phyloP scores from a whole-genome alignment of 1,140 invertebrate species.

The Temnothorax longispinosus region DNA sequence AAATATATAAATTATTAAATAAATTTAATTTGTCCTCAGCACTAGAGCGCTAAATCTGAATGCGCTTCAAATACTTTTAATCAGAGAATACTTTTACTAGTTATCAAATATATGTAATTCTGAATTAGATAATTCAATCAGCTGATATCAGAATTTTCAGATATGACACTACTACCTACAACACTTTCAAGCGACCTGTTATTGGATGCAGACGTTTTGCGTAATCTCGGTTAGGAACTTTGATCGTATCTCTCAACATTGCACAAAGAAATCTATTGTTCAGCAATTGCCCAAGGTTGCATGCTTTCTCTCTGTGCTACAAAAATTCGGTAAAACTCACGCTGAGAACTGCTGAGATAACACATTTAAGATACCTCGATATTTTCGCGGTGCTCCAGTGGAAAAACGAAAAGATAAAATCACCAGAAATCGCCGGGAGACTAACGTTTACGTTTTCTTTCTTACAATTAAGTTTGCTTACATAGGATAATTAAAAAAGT shows the following conservation, averaged over 20 bases:
- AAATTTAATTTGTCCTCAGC: not conserved
- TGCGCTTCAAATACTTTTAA: not conserved
- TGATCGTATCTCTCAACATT: conserved; percentile 22
- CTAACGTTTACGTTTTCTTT: not conserved
- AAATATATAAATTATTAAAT: not conserved
- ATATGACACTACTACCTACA: not conserved
- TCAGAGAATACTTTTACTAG: not conserved
- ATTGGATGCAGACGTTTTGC: conserved; percentile 19
- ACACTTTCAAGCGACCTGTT: conserved; percentile 40
- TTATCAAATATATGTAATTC: not conserved
- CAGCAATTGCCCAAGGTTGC: conserved; percentile 50
- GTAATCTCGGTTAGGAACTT: conserved; percentile 44
- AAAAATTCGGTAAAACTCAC: conserved; percentile 37
- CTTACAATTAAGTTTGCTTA: not conserved
- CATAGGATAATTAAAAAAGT: not conserved
- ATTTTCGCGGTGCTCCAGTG: not conserved
- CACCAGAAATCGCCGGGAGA: not conserved
- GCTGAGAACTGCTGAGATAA: conserved; percentile 16
- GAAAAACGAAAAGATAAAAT: not conserved
- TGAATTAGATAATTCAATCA: conserved; percentile 7
- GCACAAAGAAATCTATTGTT: conserved; percentile 57
- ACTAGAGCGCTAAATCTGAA: not conserved
- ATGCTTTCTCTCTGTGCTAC: not conserved
- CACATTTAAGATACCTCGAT: conserved; percentile 31
- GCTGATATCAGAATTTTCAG: not conserved